phyloP scores from a whole-genome alignment of 1,140 invertebrate genomes.

The Coelopa frigida region DNA sequence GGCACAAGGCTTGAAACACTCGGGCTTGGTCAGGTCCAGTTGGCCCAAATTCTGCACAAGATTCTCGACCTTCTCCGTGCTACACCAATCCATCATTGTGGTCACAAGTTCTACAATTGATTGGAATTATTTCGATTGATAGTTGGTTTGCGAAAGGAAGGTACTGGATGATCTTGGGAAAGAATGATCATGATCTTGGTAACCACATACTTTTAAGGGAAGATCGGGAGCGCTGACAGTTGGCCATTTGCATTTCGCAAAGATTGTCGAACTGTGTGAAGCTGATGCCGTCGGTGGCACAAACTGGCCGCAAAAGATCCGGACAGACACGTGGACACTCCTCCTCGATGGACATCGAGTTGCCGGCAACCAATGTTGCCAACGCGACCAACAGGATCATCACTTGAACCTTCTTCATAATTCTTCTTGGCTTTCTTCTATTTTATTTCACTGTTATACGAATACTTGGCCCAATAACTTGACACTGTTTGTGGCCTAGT shows the following conservation, averaged over 20 bases:
- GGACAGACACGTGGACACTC: conserved; percentile 30
- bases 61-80: conserved; percentile 26
- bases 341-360: conserved; percentile 25
- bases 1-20: conserved; percentile 34
- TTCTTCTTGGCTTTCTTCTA: no score
- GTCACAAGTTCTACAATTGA: no score
- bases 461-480: no score
- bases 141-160: not conserved
- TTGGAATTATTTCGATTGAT: not conserved
- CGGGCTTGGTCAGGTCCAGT: conserved; percentile 18
- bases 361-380: no score
- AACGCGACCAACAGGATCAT: no score
- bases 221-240: no score
- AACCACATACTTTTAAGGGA: no score
- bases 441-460: no score
- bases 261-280: conserved; percentile 30
- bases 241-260: conserved; percentile 27
- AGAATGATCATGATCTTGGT: no score
- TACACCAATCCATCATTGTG: conserved; percentile 39
- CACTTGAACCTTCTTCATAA: no score
- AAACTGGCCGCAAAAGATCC: conserved; percentile 28
- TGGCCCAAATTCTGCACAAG: conserved; percentile 23
- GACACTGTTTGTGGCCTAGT: no score
- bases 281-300: conserved; percentile 28
- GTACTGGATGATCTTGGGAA: no score